These are phyloP conservation scores for Chironex yamaguchii DNA, from an alignment of 30 jellyfish, hydroid and myxozoan species.

Conservation along the genomic window DNA sequence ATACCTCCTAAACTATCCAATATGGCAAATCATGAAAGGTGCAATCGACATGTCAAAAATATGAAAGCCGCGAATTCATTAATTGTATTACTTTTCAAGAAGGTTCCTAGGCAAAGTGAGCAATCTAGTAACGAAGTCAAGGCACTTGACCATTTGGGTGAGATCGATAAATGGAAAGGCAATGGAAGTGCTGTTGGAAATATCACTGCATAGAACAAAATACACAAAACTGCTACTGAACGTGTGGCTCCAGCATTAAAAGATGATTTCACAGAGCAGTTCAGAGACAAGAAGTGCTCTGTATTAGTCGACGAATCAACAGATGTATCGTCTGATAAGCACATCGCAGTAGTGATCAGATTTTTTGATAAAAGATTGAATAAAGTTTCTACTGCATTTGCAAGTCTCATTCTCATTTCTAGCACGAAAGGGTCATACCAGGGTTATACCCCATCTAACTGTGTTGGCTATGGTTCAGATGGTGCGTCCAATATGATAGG, in stretches of 20 bases:
- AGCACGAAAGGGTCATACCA: constrained; percentile 18
- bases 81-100: neutral
- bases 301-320: constrained; percentile 62
- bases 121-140: neutral
- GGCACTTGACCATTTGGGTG: constrained; percentile 61
- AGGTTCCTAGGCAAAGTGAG: neutral
- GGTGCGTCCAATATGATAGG: constrained; percentile 30
- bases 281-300: constrained; percentile 49
- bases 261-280: constrained; percentile 24
- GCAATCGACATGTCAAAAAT: neutral
- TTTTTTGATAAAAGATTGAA: constrained; percentile 1
- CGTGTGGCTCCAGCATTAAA: constrained; percentile 65
- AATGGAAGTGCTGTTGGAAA: constrained; percentile 34
- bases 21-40: neutral
- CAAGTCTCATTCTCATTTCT: constrained; percentile 23
- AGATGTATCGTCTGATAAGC: constrained; percentile 54
- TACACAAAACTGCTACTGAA: constrained; percentile 46
- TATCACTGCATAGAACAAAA: constrained; percentile 42
- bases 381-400: constrained; percentile 35
- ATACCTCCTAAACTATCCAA: constrained; percentile 31
- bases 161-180: constrained; percentile 7
- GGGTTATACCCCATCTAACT: constrained; percentile 10
- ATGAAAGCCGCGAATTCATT: neutral
- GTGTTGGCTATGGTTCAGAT: constrained; percentile 27
- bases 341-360: constrained; percentile 49